These are phyloP conservation scores for Chloropsis hardwickii DNA, from an alignment of 2,113 vertebrate species.

Conservation along the genomic window DNA sequence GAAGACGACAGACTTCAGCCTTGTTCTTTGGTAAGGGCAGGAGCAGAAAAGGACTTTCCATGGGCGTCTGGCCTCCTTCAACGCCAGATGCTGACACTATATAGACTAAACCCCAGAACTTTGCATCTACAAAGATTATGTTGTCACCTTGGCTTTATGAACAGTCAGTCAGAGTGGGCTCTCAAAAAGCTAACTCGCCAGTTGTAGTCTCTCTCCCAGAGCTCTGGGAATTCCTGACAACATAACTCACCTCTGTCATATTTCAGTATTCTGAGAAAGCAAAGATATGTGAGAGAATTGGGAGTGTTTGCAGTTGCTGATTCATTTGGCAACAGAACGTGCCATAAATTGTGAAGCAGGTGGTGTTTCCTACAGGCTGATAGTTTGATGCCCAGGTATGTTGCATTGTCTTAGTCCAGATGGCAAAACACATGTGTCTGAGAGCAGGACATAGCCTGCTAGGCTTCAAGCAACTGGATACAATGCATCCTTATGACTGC, in stretches of 20 bases:
- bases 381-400: neutral
- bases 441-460: neutral
- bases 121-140: neutral
- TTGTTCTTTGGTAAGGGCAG: no score
- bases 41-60: no score
- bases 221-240: neutral
- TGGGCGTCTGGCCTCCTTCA: no score
- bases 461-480: neutral
- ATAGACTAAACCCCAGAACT: neutral
- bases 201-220: neutral
- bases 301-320: neutral
- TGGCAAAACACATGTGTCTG: neutral
- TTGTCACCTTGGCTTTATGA: neutral
- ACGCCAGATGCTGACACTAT: no score
- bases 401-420: neutral
- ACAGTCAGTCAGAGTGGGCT: rapidly evolving
- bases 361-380: neutral
- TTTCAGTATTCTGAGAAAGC: neutral
- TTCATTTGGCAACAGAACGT: neutral
- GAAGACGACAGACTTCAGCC: no score
- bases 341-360: neutral
- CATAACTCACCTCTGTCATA: neutral
- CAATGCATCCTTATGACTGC: neutral
- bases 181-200: neutral
- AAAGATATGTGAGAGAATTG: neutral